phyloP scores from a whole-genome alignment of 2,113 vertebrate species.

The Ictidomys tridecemlineatus region DNA sequence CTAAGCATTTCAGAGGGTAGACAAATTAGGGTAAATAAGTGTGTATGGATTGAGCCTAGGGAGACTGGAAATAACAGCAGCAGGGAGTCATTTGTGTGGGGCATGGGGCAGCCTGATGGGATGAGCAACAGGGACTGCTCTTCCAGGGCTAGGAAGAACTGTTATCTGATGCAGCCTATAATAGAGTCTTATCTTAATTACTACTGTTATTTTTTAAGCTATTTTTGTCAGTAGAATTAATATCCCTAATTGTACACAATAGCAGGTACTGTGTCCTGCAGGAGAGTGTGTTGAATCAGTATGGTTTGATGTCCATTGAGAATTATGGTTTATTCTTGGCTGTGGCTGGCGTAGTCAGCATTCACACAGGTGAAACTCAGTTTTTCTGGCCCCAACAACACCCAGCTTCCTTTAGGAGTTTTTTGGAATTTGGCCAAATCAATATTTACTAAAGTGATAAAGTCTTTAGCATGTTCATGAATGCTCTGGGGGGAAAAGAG shows the following conservation, averaged over 20 bases:
- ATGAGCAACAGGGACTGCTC: neutral
- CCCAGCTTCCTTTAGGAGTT: rapidly evolving
- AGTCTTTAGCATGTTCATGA: rapidly evolving
- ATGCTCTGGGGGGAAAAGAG: no score
- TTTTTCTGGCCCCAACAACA: no score
- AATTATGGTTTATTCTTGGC: neutral
- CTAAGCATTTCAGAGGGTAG: neutral
- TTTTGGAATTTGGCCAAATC: neutral
- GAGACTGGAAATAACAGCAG: no score
- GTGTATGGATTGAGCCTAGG: rapidly evolving
- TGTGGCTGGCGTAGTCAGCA: rapidly evolving
- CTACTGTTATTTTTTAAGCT: neutral
- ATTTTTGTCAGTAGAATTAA: neutral
- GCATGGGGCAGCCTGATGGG: neutral
- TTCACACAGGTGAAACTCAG: neutral
- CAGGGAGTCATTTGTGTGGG: rapidly evolving
- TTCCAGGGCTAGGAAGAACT: neutral
- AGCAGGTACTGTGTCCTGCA: neutral
- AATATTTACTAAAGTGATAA: neutral
- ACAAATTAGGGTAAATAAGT: neutral
- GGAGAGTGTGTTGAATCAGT: rapidly evolving
- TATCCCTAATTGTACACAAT: no score
- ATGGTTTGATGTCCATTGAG: neutral
- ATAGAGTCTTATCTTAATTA: neutral
- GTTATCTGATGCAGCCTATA: neutral